Conservation (phyloP, 2,797 vertebrate species). For the Chiloscyllium punctatum region DNA sequence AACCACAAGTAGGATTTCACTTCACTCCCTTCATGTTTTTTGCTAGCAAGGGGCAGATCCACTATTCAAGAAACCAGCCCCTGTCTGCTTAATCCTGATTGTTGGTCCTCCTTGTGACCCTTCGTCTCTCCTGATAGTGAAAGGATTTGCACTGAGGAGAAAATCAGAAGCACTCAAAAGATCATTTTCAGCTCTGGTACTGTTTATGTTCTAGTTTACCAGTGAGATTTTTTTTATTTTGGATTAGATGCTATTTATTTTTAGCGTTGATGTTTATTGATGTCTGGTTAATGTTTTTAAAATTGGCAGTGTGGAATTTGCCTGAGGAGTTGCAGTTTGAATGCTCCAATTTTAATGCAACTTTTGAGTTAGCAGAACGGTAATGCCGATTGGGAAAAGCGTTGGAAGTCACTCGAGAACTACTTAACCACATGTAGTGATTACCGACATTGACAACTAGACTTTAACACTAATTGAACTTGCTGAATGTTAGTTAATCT, state of each 20-base stretch:
- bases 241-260: slow-evolving; percentile 30
- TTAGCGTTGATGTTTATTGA: not conserved
- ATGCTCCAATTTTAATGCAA: not conserved
- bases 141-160: not conserved
- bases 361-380: not conserved
- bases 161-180: not conserved
- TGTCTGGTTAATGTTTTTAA: not conserved
- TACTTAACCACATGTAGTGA: not conserved
- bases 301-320: not conserved
- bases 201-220: not conserved
- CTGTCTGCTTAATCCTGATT: not conserved
- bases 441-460: not conserved
- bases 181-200: not conserved
- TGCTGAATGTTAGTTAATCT: not conserved
- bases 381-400: not conserved
- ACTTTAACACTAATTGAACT: slow-evolving; percentile 8
- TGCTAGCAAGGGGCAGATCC: not conserved
- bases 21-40: not conserved
- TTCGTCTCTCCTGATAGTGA: not conserved
- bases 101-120: not conserved
- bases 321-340: not conserved
- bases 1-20: not conserved
- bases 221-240: not conserved
- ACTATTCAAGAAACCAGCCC: not conserved
- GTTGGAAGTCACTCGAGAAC: not conserved